phyloP scores from a whole-genome alignment of 2,113 vertebrate genomes.

The Leucoraja erinaceus region DNA sequence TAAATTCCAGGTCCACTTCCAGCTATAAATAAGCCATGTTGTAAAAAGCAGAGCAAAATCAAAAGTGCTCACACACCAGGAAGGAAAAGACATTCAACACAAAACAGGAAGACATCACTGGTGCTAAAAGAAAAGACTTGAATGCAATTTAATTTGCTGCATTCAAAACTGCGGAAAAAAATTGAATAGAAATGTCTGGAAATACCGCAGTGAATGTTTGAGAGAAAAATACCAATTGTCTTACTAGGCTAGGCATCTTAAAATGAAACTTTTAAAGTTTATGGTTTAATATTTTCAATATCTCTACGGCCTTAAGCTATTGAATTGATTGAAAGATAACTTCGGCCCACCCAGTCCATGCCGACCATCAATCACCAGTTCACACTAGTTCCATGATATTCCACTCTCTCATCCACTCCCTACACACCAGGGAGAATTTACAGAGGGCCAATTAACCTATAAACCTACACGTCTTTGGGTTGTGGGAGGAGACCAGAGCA shows the following conservation, averaged over 20 bases:
- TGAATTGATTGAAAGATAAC: no score
- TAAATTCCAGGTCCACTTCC: constrained; percentile 35
- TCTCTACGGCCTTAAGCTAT: not conserved
- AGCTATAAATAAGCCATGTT: not conserved
- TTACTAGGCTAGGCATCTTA: not conserved
- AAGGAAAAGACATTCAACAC: constrained; percentile 22
- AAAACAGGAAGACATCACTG: constrained; percentile 18
- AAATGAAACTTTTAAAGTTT: not conserved
- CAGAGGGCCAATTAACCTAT: no score
- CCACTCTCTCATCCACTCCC: no score
- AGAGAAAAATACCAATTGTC: not conserved
- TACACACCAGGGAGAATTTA: no score
- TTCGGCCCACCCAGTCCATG: no score
- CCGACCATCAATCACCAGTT: no score
- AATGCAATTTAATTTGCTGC: constrained; percentile 25
- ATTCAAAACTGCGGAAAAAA: not conserved
- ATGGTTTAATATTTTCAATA: not conserved
- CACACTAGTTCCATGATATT: no score
- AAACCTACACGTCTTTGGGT: no score
- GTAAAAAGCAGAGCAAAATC: constrained; percentile 15
- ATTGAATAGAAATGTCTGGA: not conserved
- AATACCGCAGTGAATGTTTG: not conserved
- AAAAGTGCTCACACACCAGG: constrained; percentile 30
- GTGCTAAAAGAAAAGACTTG: constrained; percentile 23
- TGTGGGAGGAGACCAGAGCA: no score